Evolutionary conservation across 1,140 invertebrate species (phyloP), one percentile per base, ranked within the genome.

Genomic region (Drosophila ananassae): DNA sequence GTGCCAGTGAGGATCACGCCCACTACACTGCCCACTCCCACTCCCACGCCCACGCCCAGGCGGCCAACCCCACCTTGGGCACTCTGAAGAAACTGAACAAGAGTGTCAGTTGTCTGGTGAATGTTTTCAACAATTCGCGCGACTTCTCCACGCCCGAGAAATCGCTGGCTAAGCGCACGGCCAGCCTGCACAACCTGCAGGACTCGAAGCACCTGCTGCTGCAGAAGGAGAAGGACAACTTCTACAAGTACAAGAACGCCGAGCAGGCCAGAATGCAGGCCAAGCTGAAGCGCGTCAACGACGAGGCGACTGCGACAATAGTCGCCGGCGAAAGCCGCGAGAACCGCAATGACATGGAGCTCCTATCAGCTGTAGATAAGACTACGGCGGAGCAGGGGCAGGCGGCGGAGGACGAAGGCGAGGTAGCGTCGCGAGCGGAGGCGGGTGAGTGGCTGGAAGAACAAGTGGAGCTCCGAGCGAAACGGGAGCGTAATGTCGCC

Each of bases 171-270:
- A 85, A 89, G 79, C 79, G 87, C 34, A 76, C 90, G 2, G 83
- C 79, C n/a, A 90, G 85, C 9, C 17, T 91, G 37, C 90, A 91
- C 48, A 90, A 91, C 50, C 48, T 90, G 54, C 82, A 81, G 12
- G 73, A 37, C 7, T 39, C 41, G 13, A 13, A 44, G 41, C 41
- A 44, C 41, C 41, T 30, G 46, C 55, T 47, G 41, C 24, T 75
- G 37, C 90, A 91, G 25, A 64, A 75, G 10, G 77, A 79, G 7
- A 90, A 89, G 39, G 91, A 92, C 56, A 92, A 92, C 47, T 92
- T 92, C 72, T 91, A 92, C 57, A 92, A 92, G 57, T 92, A 92
- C 67, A 92, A 92, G 73, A 92, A 90, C 68, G 91, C 91, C 46
- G 91, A 91, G 17, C 90, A 91, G 64, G 83, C 87, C 30, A 87